Conservation (phyloP, 2,888 invertebrate genomes). For the Oxyteleia sp. region DNA sequence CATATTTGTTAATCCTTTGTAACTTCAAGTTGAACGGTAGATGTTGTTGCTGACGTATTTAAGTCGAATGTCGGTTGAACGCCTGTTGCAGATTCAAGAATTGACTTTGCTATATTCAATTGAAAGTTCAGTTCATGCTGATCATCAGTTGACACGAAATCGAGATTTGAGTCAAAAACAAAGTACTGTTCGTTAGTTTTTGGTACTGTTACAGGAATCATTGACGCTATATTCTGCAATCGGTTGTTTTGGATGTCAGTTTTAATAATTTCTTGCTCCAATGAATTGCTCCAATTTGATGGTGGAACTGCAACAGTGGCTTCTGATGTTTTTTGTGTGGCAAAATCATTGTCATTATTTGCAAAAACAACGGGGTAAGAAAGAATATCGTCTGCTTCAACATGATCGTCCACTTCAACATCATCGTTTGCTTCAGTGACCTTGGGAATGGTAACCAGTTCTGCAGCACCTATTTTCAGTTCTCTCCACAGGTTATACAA, state of each 20-base stretch:
- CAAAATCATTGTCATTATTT: conserved; percentile 14
- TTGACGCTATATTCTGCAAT: too few species aligned
- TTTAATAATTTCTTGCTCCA: too few species aligned
- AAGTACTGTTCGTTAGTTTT: conserved; percentile 13
- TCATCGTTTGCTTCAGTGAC: too few species aligned
- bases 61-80: too few species aligned
- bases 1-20: too few species aligned
- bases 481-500: conserved; percentile 25
- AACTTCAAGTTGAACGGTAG: too few species aligned
- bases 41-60: too few species aligned
- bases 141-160: conserved; percentile 4
- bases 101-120: conserved; percentile 16
- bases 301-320: background rate
- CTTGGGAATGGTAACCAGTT: background rate
- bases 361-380: conserved; percentile 25
- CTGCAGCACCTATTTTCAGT: conserved; percentile 10
- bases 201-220: too few species aligned
- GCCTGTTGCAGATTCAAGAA: conserved; percentile 22
- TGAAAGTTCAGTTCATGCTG: conserved; percentile 10
- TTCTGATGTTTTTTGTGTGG: conserved; percentile 11
- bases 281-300: conserved; percentile 9
- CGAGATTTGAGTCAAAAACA: background rate
- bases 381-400: background rate
- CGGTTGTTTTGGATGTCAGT: too few species aligned
- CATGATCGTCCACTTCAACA: too few species aligned